Base-by-base conservation (phyloP, 2,113 vertebrate species). In the Pampusana beccarii region DNA sequence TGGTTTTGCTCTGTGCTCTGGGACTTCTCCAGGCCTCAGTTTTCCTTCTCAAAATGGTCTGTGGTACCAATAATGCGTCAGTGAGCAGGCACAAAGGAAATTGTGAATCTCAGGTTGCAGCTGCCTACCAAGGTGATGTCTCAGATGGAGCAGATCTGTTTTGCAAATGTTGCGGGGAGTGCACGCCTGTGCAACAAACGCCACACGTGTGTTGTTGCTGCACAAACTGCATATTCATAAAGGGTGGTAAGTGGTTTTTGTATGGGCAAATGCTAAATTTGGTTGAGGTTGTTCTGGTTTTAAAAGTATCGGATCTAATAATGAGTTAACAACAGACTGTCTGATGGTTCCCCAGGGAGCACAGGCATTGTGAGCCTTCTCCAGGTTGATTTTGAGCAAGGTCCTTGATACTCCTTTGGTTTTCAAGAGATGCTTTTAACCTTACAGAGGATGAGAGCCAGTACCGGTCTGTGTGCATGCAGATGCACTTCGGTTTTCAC, bases 341-440 rank as follows among this genome's bases (percentile, higher is more conserved):
- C 61, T 64, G 60, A 3, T 10, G 31, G 54, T 1, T 67, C 28
- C 53, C 53, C 40, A 17, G 33, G 69, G 48, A 89, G 70, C 70
- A 79, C 42, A 84, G 73, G 21, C 10, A 16, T 11, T 53, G 31
- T 6, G 4, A 16, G 20, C 62, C 60, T 73, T 51, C 71, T 71
- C 58, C 58, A 34, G 44, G 31, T 19, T 48, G 6, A 46, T 80
- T 70, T 31, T 50, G 36, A 66, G 62, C 50, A 72, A 85, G 75
- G 31, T 17, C 8, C 4, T 46, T 34, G 60, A 5, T 42, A 6
- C 13, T 88, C 15, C 16, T 51, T 74, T 62, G 34, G 13, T 78
- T 81, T 95, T 40, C 25, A 56, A 67, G 82, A 50, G 26, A 8
- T 56, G 18, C 42, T 78, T 93, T 86, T 78, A 67, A n/a, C 64